These are phyloP conservation scores for Drosophila neonasuta DNA, from an alignment of 2,888 invertebrate species.

Conservation along the genomic window DNA sequence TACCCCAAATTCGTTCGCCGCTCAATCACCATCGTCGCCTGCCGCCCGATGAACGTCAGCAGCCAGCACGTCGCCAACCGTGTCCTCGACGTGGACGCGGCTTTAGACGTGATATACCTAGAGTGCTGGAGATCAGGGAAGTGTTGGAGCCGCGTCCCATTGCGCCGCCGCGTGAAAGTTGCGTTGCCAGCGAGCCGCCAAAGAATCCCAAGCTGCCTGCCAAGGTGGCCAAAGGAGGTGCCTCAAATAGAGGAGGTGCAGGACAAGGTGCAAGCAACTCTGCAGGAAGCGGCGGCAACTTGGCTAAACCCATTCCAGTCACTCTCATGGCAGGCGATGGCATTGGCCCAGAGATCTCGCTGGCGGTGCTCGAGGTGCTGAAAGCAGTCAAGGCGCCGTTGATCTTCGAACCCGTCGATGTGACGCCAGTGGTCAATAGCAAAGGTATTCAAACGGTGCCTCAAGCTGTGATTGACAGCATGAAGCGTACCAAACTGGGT, in stretches of 20 bases:
- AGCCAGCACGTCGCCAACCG: slow-evolving; percentile 9
- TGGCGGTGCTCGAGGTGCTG: slow-evolving; percentile 97
- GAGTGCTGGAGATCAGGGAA: neutral
- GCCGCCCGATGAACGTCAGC: neutral
- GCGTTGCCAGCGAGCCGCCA: neutral
- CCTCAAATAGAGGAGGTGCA: too few relatives aligned
- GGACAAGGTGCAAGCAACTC: neutral
- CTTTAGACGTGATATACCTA: neutral
- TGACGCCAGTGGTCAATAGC: slow-evolving; percentile 91
- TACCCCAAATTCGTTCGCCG: neutral
- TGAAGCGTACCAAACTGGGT: slow-evolving; percentile 96
- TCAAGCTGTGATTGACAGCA: slow-evolving; percentile 96
- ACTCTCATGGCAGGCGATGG: slow-evolving; percentile 99
- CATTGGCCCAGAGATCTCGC: slow-evolving; percentile 99
- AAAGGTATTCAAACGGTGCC: slow-evolving; percentile 98
- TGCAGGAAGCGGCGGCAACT: neutral
- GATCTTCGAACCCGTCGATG: slow-evolving; percentile 98
- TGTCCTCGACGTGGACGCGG: neutral
- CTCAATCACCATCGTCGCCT: neutral
- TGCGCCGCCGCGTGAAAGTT: slow-evolving; percentile 1
- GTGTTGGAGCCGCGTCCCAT: slow-evolving; percentile 11
- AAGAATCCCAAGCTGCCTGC: neutral
- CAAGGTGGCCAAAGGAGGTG: too few relatives aligned
- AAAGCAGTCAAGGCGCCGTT: slow-evolving; percentile 95
- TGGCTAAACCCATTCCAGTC: slow-evolving; percentile 77